Evolutionary conservation across 1,140 invertebrate genomes (phyloP), one percentile per base, ranked within the genome.

Genomic region (Dreissena polymorpha): DNA sequence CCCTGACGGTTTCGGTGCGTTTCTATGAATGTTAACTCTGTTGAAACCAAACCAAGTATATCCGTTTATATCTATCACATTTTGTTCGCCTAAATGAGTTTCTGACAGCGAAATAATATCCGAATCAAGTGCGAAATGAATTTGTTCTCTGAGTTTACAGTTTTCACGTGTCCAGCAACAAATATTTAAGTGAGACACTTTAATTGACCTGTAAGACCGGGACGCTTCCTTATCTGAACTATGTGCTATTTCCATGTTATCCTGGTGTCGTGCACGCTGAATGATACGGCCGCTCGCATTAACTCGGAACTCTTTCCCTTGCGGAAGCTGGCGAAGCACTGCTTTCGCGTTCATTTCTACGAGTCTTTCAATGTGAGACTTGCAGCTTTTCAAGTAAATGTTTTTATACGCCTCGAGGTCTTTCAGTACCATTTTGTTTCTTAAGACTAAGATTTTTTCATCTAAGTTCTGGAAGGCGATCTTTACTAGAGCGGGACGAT

Each of bases 281-380:
- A 67, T 77, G 12, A 84, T 76, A 23, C 73, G 72, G 7, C 82
- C 72, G 57, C 55, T 77, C 5, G 82, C 53, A 51, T 70, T 63
- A 13, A 77, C 74, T n/a, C 82, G 67, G 12, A 57, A 51, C 14
- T 49, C 51, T 70, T 51, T 67, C 13, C 57, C 60, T 12, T 85
- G n/a, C n/a, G n/a, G n/a, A n/a, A n/a, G n/a, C n/a, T n/a, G 49
- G 13, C 74, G 14, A 13, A 85, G 25, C 7, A 84, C 51, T 39
- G 83, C 70, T 21, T 69, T 29, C 16, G 75, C 74, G 25, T 83
- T 83, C n/a, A 72, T 57, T 74, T 84, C 76, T 29, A 80, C 75
- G 27, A 75, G 29, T 51, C 83, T 63, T 64, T 80, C 83, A 13
- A 71, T 55, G n/a, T 73, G 50, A 21, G 83, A 80, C 55, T 85